phyloP scores from a whole-genome alignment of 2,113 vertebrate species.

The Chloropsis cyanopogon region DNA sequence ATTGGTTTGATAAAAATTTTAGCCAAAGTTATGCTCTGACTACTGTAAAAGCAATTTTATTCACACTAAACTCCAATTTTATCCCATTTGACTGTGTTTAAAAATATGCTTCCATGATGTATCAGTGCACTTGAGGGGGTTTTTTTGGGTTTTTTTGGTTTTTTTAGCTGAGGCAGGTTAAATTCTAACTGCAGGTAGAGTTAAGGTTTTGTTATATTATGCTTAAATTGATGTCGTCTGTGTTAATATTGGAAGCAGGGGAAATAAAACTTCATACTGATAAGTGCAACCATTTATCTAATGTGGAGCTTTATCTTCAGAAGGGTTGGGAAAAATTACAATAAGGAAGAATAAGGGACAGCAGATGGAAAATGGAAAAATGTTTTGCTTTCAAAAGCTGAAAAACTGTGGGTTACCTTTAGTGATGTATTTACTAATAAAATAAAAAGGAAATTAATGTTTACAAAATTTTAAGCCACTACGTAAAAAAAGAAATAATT shows the following conservation, averaged over 20 bases:
- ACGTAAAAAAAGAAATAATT: not conserved
- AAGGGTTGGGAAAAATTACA: not conserved
- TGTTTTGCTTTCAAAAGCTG: not conserved
- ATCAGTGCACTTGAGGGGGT: not conserved
- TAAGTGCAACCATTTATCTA: not conserved
- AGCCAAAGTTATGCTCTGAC: not conserved
- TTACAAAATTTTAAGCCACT: not conserved
- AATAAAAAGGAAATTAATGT: not conserved
- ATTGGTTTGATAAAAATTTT: not conserved
- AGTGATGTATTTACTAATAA: not conserved
- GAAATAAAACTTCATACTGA: not conserved
- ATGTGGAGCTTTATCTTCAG: not conserved
- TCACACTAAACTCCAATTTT: not conserved
- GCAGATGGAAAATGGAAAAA: not conserved
- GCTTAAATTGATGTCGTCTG: not conserved
- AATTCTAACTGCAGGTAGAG: not conserved
- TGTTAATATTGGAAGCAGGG: not conserved
- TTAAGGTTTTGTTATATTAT: not conserved
- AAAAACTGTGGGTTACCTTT: not conserved
- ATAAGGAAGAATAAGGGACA: not conserved
- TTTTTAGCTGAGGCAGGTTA: not conserved
- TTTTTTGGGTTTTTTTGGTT: not conserved
- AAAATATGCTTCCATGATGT: not conserved
- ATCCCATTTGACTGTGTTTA: not conserved
- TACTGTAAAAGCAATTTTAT: not conserved